Conservation (phyloP, 2,113 vertebrate species). For the Apodemus sylvaticus region DNA sequence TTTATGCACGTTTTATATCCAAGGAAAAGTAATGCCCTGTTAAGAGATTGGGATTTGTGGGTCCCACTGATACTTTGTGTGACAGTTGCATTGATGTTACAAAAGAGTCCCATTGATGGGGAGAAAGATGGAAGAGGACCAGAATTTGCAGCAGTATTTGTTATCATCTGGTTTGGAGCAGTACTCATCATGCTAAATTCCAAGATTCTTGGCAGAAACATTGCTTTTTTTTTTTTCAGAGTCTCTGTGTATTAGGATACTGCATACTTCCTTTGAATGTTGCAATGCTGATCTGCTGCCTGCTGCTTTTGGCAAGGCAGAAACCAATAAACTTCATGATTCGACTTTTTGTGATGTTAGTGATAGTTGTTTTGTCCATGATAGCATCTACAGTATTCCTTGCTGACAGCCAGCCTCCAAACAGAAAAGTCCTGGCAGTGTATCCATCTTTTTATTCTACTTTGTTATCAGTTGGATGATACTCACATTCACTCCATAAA, state of each 20-base stretch:
- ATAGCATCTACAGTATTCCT: conserved; percentile 97
- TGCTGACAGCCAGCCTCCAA: conserved; percentile 94
- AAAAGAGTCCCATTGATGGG: conserved; percentile 90
- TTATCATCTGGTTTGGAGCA: conserved; percentile 98
- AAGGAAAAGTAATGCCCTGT: too few species aligned
- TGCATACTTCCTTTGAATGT: conserved; percentile 95
- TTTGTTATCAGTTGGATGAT: conserved; percentile 99
- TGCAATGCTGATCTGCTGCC: conserved; percentile 93
- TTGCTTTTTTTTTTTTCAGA: conserved; percentile 99
- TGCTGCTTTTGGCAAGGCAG: conserved; percentile 87
- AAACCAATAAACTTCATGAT: conserved; percentile 88
- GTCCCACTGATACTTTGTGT: too few species aligned
- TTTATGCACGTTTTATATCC: too few species aligned
- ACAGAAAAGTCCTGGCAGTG: conserved; percentile 94
- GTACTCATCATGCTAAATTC: conserved; percentile 97
- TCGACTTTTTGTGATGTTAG: conserved; percentile 89
- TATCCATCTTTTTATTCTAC: conserved; percentile 99
- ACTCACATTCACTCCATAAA: conserved; percentile 90
- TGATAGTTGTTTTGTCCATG: conserved; percentile 95
- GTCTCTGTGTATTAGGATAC: conserved; percentile 97
- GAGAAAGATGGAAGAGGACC: conserved; percentile 91
- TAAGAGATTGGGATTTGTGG: too few species aligned
- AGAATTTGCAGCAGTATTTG: conserved; percentile 98
- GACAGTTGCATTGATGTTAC: conserved; percentile 86
- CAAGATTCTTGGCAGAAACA: conserved; percentile 96